These are phyloP conservation scores for Stichopus chloronotus DNA, from an alignment of 35 echinoderm and acorn worm species.

Conservation along the genomic window DNA sequence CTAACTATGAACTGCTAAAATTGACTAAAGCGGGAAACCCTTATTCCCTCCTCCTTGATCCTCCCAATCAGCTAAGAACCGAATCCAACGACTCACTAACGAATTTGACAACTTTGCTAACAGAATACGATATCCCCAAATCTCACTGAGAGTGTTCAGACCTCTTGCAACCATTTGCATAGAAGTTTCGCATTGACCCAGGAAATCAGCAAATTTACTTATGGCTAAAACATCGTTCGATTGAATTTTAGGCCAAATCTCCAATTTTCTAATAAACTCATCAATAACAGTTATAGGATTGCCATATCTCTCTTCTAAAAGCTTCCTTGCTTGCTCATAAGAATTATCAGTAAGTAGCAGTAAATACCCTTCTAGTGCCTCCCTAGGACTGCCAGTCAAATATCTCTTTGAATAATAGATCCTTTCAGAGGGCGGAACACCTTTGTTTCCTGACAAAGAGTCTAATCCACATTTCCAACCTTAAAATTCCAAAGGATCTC, in stretches of 20 bases:
- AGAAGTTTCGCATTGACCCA: not conserved
- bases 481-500: not conserved
- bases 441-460: not conserved
- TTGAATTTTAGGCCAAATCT: not conserved
- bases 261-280: not conserved
- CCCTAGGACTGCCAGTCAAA: not conserved
- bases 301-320: not conserved
- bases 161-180: not conserved
- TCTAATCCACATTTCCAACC: not conserved
- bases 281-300: slow-evolving; percentile 3
- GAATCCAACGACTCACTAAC: not conserved
- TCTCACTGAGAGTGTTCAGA: not conserved
- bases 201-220: not conserved
- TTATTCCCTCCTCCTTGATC: not conserved
- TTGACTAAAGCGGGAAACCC: not conserved
- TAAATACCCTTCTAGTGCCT: not conserved
- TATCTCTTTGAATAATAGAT: not conserved
- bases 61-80: not conserved
- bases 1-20: not conserved
- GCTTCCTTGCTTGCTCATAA: not conserved
- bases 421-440: not conserved
- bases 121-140: not conserved
- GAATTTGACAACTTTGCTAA: not conserved
- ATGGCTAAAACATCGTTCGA: not conserved
- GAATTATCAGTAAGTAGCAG: not conserved